Evolutionary conservation across 1,140 invertebrate genomes (phyloP), one percentile per base, ranked within the genome.

Genomic region (Capitella teleta): DNA sequence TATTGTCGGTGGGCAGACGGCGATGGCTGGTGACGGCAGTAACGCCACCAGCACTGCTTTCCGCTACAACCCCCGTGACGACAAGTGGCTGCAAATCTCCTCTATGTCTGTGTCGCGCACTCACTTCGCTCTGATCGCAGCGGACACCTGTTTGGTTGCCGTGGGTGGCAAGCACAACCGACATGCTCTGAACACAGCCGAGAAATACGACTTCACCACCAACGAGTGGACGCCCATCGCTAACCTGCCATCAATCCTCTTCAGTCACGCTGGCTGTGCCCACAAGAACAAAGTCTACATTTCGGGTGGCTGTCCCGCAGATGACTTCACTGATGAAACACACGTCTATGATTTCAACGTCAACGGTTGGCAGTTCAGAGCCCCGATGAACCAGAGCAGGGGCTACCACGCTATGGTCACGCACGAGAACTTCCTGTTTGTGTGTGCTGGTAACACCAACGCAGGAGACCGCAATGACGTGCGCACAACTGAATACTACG

Each of bases 401-500:
- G 52, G 52, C n/a, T 53, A 53, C 52, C 52, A 53, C 21, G 52
- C 49, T 5, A 53, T 53, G 52, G 47, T 53, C 14, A 24, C 46
- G 23, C 52, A 53, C 30, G 25, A 18, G 19, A 50, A 49, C 46
- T 24, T 41, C 26, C 32, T 53, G 12, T 49, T 48, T 25, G 47
- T 40, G 28, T 53, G 52, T 26, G 52, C 52, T 28, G 52, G 52
- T 10, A 53, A 53, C 52, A 53, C 52, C 3, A 49, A 53, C 44
- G 52, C 52, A 10, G 52, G 52, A 5, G 52, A 53, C 32, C 36
- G 52, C 1, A 46, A 38, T 38, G 52, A 53, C 18, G 52, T 53
- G 16, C 51, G 43, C 34, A 53, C 34, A 19, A 53, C 52, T 0
- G 52, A 53, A 26, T 50, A 19, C 16, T 53, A 53, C 34, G 47